Evolutionary conservation across 2,797 vertebrate genomes (phyloP).

Genomic region (Paramormyrops hopkinsi): DNA sequence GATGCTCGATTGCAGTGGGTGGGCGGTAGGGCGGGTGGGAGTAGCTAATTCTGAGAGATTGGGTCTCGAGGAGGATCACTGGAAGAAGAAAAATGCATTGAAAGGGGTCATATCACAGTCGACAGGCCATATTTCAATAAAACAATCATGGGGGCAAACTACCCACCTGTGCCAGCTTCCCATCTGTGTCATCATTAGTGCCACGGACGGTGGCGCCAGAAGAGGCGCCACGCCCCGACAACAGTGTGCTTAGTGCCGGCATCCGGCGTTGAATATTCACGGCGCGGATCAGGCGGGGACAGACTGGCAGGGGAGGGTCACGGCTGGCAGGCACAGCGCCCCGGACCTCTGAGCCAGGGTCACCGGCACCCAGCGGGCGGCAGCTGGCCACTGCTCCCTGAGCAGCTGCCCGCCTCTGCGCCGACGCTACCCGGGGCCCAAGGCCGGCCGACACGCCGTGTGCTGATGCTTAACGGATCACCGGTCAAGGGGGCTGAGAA

Average conservation of each 20-base stretch:
- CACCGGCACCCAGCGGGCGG: neutral
- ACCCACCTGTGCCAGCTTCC: neutral
- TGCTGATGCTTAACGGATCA: neutral
- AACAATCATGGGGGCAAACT: neutral
- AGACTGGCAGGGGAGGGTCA: neutral
- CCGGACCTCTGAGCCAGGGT: neutral
- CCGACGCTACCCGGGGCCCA: neutral
- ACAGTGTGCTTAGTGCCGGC: neutral
- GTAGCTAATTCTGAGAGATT: neutral
- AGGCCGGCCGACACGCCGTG: neutral
- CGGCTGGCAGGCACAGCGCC: neutral
- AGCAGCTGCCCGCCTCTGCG: neutral
- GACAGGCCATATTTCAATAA: neutral
- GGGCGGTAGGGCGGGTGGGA: neutral
- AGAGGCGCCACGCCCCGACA: neutral
- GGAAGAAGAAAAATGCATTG: neutral
- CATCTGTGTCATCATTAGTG: neutral
- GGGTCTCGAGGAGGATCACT: neutral
- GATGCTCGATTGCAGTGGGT: neutral
- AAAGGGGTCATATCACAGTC: neutral
- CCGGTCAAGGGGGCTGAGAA: neutral
- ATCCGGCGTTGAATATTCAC: slow-evolving; percentile 13
- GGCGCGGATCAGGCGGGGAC: neutral
- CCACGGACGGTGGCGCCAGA: neutral
- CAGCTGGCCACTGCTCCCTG: neutral